Evolutionary conservation across 2,888 invertebrate species (phyloP).

Genomic region (Tipula helvola): DNA sequence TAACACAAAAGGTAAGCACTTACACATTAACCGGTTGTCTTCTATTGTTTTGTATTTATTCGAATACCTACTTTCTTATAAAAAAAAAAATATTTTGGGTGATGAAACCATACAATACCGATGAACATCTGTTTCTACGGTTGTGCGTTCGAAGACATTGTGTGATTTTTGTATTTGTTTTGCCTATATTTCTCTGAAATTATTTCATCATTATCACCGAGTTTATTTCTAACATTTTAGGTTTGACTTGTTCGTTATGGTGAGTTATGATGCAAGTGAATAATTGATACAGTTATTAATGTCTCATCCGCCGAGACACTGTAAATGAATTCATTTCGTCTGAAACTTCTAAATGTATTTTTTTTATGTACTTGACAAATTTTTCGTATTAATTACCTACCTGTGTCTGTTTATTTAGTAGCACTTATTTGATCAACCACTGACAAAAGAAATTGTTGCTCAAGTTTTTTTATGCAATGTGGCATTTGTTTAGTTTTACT

Average conservation of each 20-base stretch:
- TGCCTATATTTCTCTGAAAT: neutral
- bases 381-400: neutral
- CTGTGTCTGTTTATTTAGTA: neutral
- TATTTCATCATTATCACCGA: neutral
- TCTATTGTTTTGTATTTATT: neutral
- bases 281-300: neutral
- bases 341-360: too few species aligned
- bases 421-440: neutral
- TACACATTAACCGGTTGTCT: neutral
- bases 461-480: neutral
- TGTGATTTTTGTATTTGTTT: neutral
- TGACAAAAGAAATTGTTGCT: neutral
- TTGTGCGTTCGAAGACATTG: neutral
- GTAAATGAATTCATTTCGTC: too few species aligned
- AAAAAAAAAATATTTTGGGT: neutral
- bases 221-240: neutral
- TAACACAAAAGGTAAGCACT: conserved; percentile 25
- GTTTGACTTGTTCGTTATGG: neutral
- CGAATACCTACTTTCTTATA: neutral
- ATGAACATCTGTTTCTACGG: neutral
- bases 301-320: neutral
- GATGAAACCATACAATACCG: neutral
- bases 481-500: neutral
- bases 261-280: neutral
- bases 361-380: neutral